These are phyloP conservation scores for Zoroaster sp. DNA, from an alignment of 53 echinoderm and acorn worm genomes.

Conservation along the genomic window DNA sequence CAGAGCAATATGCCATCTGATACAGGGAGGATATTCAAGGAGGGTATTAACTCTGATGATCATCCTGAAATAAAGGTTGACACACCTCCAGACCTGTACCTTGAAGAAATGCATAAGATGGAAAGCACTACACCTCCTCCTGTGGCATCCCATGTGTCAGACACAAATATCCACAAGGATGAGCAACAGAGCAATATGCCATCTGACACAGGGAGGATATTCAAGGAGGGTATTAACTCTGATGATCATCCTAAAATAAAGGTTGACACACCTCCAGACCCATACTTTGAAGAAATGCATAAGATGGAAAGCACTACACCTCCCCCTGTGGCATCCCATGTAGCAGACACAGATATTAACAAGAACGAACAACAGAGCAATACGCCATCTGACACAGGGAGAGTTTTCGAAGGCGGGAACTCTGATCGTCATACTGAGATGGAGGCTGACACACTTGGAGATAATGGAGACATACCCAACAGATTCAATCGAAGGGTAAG, in stretches of 20 bases:
- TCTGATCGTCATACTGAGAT: neutral
- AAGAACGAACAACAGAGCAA: neutral
- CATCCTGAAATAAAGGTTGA: neutral
- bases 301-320: neutral
- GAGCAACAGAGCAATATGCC: neutral
- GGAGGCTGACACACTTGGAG: neutral
- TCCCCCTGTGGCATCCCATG: neutral
- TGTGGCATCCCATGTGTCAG: neutral
- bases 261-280: neutral
- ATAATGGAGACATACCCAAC: neutral
- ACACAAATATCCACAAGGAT: neutral
- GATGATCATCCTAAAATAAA: neutral
- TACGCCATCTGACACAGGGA: slow-evolving; percentile 8
- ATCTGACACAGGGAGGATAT: neutral
- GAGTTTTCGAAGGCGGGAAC: slow-evolving; percentile 11
- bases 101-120: neutral
- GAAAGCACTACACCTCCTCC: neutral
- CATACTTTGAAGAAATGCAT: neutral
- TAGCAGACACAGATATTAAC: neutral
- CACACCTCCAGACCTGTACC: neutral
- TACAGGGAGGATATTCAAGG: slow-evolving; percentile 8
- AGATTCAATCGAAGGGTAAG: slow-evolving; percentile 54
- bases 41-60: neutral
- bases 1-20: neutral
- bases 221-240: slow-evolving; percentile 1